Conservation (phyloP, 2,113 vertebrate species). For the Saccopteryx leptura region DNA sequence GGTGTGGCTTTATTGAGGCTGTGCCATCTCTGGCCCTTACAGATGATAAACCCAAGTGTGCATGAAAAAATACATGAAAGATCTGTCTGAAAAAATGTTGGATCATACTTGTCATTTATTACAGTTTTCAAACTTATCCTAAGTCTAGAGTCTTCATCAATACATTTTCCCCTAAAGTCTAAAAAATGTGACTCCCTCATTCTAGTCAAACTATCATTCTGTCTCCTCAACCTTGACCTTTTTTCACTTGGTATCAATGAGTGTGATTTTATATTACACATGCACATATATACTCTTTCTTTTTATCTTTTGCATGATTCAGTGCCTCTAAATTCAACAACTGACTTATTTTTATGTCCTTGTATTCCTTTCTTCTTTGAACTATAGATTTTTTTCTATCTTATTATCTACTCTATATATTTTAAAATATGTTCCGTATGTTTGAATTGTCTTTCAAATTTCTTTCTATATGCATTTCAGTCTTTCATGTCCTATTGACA, state of each 20-base stretch:
- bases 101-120: constrained; percentile 38
- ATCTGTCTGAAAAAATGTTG: constrained; percentile 45
- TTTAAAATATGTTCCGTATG: constrained; percentile 43
- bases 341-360: constrained; percentile 13
- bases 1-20: constrained; percentile 25
- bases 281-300: not conserved
- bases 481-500: not conserved
- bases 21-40: not conserved
- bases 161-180: constrained; percentile 27
- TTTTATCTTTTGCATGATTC: constrained; percentile 20
- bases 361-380: not conserved
- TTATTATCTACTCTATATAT: constrained; percentile 40
- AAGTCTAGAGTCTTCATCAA: not conserved
- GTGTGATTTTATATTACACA: not conserved
- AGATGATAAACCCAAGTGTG: not conserved
- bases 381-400: constrained; percentile 50
- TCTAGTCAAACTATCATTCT: constrained; percentile 36
- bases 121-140: not conserved
- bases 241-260: constrained; percentile 15
- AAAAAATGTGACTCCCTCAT: not conserved
- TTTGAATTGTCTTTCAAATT: constrained; percentile 42
- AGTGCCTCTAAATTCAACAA: constrained; percentile 43
- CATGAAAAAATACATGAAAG: constrained; percentile 14
- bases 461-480: constrained; percentile 38
- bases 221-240: constrained; percentile 30